Evolutionary conservation across 2,797 vertebrate genomes (phyloP).

Genomic region (Ammospiza maritima): DNA sequence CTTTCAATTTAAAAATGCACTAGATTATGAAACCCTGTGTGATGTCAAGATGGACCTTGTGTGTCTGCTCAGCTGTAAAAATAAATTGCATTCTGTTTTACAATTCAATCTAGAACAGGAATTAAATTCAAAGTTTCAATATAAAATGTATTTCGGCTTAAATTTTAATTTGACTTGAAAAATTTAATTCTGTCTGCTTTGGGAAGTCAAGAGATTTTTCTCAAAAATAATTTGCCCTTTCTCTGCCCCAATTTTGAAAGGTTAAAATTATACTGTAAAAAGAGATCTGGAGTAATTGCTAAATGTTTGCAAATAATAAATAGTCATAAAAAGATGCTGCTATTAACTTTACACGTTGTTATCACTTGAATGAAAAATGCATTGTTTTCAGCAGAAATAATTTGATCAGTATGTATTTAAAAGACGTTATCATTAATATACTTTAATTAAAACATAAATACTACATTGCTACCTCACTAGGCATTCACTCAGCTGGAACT

Average conservation of each 20-base stretch:
- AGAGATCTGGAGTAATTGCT: slow-evolving; percentile 57
- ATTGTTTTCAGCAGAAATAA: slow-evolving; percentile 68
- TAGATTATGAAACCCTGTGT: neutral
- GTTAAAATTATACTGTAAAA: slow-evolving; percentile 72
- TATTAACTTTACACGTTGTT: slow-evolving; percentile 64
- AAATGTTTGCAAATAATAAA: slow-evolving; percentile 55
- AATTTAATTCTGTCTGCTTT: slow-evolving; percentile 49
- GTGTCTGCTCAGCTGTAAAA: slow-evolving; percentile 21
- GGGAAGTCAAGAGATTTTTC: slow-evolving; percentile 10
- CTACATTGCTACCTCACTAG: slow-evolving; percentile 84
- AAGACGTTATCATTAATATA: slow-evolving; percentile 79
- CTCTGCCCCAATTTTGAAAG: slow-evolving; percentile 58
- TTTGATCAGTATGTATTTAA: slow-evolving; percentile 77
- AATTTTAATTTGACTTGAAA: slow-evolving; percentile 51
- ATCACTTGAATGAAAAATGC: slow-evolving; percentile 42
- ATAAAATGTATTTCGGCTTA: slow-evolving; percentile 23
- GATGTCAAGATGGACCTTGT: neutral
- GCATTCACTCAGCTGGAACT: slow-evolving; percentile 91
- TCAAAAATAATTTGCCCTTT: neutral
- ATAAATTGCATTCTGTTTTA: slow-evolving; percentile 38
- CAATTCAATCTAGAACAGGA: slow-evolving; percentile 31
- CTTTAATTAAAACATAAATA: slow-evolving; percentile 87
- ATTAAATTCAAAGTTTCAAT: slow-evolving; percentile 42
- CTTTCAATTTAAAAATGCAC: slow-evolving; percentile 28
- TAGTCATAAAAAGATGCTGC: slow-evolving; percentile 15